phyloP scores from a whole-genome alignment of 2,797 vertebrate genomes.

The Caiman crocodilus region DNA sequence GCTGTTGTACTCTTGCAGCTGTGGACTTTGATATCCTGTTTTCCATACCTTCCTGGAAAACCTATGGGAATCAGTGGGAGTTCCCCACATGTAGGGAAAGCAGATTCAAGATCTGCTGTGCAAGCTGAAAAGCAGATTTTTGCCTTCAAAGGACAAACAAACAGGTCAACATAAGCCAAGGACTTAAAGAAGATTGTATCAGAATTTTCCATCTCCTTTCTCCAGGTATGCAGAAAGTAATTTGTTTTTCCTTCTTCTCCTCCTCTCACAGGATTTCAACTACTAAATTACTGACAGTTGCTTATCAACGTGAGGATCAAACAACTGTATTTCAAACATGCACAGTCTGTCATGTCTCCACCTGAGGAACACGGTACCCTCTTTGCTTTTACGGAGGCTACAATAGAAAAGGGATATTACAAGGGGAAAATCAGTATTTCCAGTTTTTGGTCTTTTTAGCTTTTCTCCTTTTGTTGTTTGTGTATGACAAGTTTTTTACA shows the following conservation, averaged over 20 bases:
- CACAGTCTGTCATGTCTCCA: neutral
- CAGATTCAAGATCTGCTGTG: neutral
- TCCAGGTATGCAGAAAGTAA: neutral
- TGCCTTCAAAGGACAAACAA: neutral
- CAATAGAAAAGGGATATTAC: neutral
- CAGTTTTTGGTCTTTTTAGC: neutral
- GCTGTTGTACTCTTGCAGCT: neutral
- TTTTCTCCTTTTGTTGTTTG: neutral
- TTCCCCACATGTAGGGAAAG: neutral
- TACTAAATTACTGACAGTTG: conserved; percentile 23
- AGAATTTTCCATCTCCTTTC: conserved; percentile 14
- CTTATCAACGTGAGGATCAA: conserved; percentile 7
- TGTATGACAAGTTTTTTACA: neutral
- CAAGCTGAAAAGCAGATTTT: neutral
- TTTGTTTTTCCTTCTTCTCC: neutral
- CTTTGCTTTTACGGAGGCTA: neutral
- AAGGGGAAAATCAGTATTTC: neutral
- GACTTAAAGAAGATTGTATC: neutral
- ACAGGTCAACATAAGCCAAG: neutral
- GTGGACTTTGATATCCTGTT: neutral
- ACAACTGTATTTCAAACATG: neutral
- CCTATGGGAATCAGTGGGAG: neutral
- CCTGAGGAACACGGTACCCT: neutral
- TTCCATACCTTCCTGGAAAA: neutral
- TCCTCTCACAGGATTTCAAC: conserved; percentile 29